Evolutionary conservation across 2,888 invertebrate species (phyloP), one percentile per base, ranked within the genome.

Genomic region (Tipula vernalis): DNA sequence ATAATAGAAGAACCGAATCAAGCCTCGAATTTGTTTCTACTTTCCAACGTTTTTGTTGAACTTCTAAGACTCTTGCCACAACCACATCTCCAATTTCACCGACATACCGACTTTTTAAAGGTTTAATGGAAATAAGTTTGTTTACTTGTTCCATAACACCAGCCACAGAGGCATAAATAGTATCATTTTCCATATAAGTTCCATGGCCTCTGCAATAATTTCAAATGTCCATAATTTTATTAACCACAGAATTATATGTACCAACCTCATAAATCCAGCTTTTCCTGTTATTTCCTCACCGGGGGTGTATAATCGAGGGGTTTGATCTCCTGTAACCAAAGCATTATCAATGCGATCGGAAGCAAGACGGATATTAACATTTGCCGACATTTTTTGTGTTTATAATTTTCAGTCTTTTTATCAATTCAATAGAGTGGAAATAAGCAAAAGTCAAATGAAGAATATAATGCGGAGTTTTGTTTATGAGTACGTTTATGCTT

Each of bases 31-130:
- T 98, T 0, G 97, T 98, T 89, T 99, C 97, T 2, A 99, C 96
- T 91, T 97, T 98, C 99, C 99, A 99, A 87, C 98, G 93, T 89
- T 95, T 96, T 89, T 98, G 97, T 90, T 98, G 98, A 0, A 99
- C 98, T 91, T 99, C 98, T 0, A 96, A 94, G 41, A 99, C 96
- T 86, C 99, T 93, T 0, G 98, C 99, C 5, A 99, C 97, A 10
- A 99, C 95, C 1, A 99, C 98, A 92, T 99, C 99, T 0, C 99
- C 99, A 87, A 99, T 96, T 92, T 99, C 98, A 8, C 97, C 97
- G 87, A 96, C 95, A 90, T 96, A 98, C 87, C 98, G 94, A 90
- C 96, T 96, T 90, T 98, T 98, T 6, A 98, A 92, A 0, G 99
- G 98, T 88, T 95, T 94, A 3, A 99, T 96, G 86, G 97, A 97